Base-by-base conservation (phyloP, 2,888 invertebrate species). In the Byasa hedistus region DNA sequence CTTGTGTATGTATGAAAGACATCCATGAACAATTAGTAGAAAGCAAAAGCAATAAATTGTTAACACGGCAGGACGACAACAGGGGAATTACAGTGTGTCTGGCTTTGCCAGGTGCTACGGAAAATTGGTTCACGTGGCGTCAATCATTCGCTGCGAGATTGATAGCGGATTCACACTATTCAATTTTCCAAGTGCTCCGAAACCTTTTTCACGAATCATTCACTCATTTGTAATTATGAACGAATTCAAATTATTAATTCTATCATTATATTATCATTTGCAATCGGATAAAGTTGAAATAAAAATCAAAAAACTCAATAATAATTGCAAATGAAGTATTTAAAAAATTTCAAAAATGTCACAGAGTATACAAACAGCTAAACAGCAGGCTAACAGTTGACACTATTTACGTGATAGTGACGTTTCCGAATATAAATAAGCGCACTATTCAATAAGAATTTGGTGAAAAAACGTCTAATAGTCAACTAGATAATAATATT, bases 61-160 rank as follows among this genome's bases (percentile, higher is more conserved):
- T 66, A 62, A 63, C 62, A 66, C 59, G 54, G 58, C 21, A 36
- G 48, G 44, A 64, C 56, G 59, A 67, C 72, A 68, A 70, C 72
- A 71, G 62, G 69, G 70, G 71, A 73, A 75, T 73, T 74, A 73
- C 75, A 74, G 71, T 62, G 66, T 66, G 68, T 66, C 67, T 63
- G 59, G 66, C 62, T 66, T 66, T 68, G 71, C 69, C 74, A 74
- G 76, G 77, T 76, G 77, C 76, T 76, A 74, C 76, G 70, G 70
- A 73, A 76, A 82, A 82, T 82, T 81, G 78, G 80, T 82, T 82
- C 76, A 74, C 72, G 70, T 73, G 68, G 74, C 76, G 79, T 82
- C 82, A 78, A 77, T 77, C 79, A 73, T 73, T 70, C 72, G 69
- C 71, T 71, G 74, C 74, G 69, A 73, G 75, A 75, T 75, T 77